Conservation (phyloP, 2,888 invertebrate genomes). For the Kuschelorhynchus macadamiae region DNA sequence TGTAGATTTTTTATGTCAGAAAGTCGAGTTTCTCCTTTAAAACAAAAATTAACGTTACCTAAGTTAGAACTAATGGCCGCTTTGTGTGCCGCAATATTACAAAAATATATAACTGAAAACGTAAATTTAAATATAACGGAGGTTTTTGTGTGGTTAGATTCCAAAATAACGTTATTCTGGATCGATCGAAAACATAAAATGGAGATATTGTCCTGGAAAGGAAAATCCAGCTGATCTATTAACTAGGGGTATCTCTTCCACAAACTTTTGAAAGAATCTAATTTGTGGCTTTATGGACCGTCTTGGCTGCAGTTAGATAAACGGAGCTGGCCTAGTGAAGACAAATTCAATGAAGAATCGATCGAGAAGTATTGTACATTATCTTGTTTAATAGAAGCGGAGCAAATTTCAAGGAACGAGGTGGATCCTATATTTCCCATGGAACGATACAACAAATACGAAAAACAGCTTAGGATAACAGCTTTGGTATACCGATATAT, state of each 20-base stretch:
- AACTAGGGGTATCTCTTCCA: conserved; percentile 1
- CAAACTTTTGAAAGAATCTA: conserved; percentile 2
- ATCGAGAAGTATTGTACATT: too few species aligned
- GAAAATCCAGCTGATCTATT: conserved; percentile 18
- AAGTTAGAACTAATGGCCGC: conserved; percentile 22
- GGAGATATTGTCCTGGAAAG: conserved; percentile 18
- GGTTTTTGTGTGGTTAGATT: conserved; percentile 21
- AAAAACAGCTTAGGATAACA: background rate
- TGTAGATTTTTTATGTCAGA: conserved; percentile 1
- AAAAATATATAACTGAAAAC: conserved; percentile 25
- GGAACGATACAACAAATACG: background rate
- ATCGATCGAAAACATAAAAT: background rate
- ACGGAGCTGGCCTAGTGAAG: background rate
- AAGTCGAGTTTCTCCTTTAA: conserved; percentile 2
- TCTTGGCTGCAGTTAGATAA: background rate
- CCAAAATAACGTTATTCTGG: conserved; percentile 12
- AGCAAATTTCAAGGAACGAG: background rate
- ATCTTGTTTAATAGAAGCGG: too few species aligned
- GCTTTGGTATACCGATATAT: background rate
- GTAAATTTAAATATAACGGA: conserved; percentile 12
- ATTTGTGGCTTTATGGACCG: conserved; percentile 1
- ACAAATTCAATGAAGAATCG: background rate
- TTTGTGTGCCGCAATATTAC: conserved; percentile 30
- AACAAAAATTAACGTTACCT: conserved; percentile 1
- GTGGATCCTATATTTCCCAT: conserved; percentile 3